These are phyloP conservation scores for Lacanobia wlatinum DNA, from an alignment of 2,888 invertebrate genomes.

Conservation along the genomic window DNA sequence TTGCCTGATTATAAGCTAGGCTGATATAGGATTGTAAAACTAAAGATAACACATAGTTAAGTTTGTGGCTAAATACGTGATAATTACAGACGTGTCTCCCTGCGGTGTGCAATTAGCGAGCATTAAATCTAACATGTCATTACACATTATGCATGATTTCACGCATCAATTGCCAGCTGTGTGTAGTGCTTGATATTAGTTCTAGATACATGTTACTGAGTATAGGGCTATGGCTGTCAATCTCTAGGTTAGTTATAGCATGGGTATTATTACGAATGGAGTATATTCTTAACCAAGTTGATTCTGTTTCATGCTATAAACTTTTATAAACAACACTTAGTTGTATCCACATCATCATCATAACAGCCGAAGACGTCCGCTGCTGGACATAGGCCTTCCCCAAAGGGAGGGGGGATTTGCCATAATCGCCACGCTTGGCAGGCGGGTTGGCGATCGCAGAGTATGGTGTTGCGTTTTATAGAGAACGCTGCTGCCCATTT, in stretches of 20 bases:
- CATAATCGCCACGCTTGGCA: too few relatives aligned
- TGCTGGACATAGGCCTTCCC: too few relatives aligned
- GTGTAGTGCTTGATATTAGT: conserved; percentile 1
- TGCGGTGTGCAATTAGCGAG: conserved; percentile 36
- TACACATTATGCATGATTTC: conserved; percentile 33
- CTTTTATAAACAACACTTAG: neutral
- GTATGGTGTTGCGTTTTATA: too few relatives aligned
- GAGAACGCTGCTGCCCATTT: too few relatives aligned
- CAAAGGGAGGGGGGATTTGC: too few relatives aligned
- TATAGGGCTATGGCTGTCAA: neutral
- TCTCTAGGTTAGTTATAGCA: neutral
- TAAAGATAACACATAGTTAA: too few relatives aligned
- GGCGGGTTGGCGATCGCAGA: too few relatives aligned
- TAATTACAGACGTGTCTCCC: conserved; percentile 40
- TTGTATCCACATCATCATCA: too few relatives aligned
- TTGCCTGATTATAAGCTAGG: too few relatives aligned
- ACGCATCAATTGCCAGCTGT: conserved; percentile 12
- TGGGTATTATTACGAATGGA: neutral
- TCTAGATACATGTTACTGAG: neutral
- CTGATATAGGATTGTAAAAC: too few relatives aligned
- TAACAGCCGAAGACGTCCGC: too few relatives aligned
- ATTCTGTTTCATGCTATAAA: neutral
- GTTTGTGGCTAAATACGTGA: conserved; percentile 6
- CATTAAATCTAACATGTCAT: conserved; percentile 38
- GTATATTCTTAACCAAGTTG: neutral